Evolutionary conservation across 2,888 invertebrate genomes (phyloP), one percentile per base, ranked within the genome.

Genomic region (Harmothoe impar): DNA sequence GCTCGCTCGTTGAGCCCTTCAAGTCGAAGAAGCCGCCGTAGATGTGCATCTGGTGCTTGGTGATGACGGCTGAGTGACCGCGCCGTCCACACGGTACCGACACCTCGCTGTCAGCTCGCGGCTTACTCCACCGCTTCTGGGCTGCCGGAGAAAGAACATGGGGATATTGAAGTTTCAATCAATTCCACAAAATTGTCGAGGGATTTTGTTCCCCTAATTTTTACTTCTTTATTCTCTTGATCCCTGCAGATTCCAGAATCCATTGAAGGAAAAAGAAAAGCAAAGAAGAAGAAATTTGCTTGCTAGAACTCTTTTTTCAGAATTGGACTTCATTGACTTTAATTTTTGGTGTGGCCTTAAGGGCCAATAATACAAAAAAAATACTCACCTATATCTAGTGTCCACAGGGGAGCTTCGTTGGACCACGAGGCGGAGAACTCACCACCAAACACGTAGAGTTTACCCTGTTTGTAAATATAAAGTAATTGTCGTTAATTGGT

Each of bases 1-100:
- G 96, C 95, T 98, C 98, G 89, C 97, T 97, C 29, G 97, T 97
- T 78, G 98, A 98, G 12, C 98, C 98, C 90, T 97, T 96, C 92
- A 98, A 96, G 95, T 98, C 98, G 94, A 97, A 97, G 96, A 98
- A 98, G 5, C 98, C 98, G 7, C 98, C 98, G 95, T 98, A 98
- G 92, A 98, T 97, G 91, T 98, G 97, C 97, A 98, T 97, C 93
- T 97, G 97, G 93, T 97, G 97, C 91, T 97, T 97, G 94, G 98
- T 97, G 84, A 98, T 97, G 91, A 98, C 97, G 25, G 98, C 98
- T 0, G 98, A 97, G 96, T 98, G 98, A 0, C 98, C 98, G 91
- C 98, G 96, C 62, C 98, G 96, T 0, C 98, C 98, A 93, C 97
- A 97, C n/a, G 98, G 98, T 78, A 91, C 89, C 51, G 90, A 81